Evolutionary conservation across 1,140 invertebrate genomes (phyloP).

Genomic region (Hyles vespertilio): DNA sequence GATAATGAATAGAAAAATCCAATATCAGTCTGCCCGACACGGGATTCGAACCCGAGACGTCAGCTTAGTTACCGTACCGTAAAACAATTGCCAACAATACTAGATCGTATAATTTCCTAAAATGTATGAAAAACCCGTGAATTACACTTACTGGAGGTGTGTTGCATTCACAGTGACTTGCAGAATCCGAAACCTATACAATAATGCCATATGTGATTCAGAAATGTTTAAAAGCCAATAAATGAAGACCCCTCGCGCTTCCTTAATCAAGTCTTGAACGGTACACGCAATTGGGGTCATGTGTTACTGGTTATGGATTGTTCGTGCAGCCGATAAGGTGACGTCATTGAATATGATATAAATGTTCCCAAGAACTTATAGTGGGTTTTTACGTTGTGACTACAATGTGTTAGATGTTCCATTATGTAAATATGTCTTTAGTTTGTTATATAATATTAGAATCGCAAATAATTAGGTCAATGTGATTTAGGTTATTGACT

Average conservation of each 20-base stretch:
- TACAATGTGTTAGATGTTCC: constrained; percentile 25
- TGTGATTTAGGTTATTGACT: too few relatives aligned
- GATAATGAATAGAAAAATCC: too few relatives aligned
- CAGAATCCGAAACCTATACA: constrained; percentile 2
- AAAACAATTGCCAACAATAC: too few relatives aligned
- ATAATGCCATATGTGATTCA: constrained; percentile 12
- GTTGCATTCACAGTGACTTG: constrained; percentile 11
- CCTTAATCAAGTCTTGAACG: background rate
- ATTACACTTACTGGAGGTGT: constrained; percentile 5
- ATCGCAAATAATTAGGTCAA: background rate
- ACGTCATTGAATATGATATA: constrained; percentile 11
- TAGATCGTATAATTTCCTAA: too few relatives aligned
- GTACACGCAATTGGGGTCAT: constrained; percentile 2
- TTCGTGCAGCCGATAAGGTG: constrained; percentile 7
- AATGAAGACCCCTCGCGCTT: background rate
- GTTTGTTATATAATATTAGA: background rate
- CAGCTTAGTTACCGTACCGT: too few relatives aligned
- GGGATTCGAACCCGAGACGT: too few relatives aligned
- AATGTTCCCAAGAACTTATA: constrained; percentile 14
- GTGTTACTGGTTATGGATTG: constrained; percentile 6
- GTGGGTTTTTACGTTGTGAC: constrained; percentile 37
- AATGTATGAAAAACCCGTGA: too few relatives aligned
- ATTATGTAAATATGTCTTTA: constrained; percentile 10
- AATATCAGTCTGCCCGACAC: too few relatives aligned
- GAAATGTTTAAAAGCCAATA: background rate